Evolutionary conservation across 2,113 vertebrate species (phyloP), one percentile per base, ranked within the genome.

Genomic region (Hippocampus comes): DNA sequence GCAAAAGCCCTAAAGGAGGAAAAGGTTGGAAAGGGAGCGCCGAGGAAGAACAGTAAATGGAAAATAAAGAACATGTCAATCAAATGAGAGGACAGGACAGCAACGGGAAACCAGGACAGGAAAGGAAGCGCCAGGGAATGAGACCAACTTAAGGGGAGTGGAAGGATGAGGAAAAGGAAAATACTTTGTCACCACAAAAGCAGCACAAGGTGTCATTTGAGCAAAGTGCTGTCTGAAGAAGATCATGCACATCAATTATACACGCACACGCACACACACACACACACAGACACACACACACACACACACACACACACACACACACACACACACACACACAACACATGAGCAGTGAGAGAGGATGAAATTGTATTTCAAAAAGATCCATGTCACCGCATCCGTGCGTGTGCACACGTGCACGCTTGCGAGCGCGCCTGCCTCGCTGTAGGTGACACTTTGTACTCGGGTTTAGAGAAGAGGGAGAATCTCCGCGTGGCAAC

Each of bases 291-390:
- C 30, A 30, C 30, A 30, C 2, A 30, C 30, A 30, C 30, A 30
- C 2, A 74, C 72, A 66, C 61, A 27, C 68, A 69, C 69, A 70
- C 46, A 57, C 78, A 71, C 71, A 56, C 48, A 73, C 68, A 78
- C 65, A 56, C n/a, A n/a, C n/a, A n/a, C n/a, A n/a, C n/a, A n/a
- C n/a, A n/a, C n/a, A n/a, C n/a, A n/a, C n/a, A n/a, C n/a, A n/a
- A 75, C 72, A 68, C 59, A 25, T 4, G 70, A 48, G 76, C 72
- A 27, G 34, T 38, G 71, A 70, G 63, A 80, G 70, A 79, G 65
- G 70, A 81, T 79, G 73, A 82, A 87, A 88, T 86, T 88, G 71
- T 79, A 77, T 80, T 88, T 86, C 79, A 87, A 80, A 84, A 80
- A 86, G 71, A 85, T 81, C 70, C 67, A 78, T 77, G 80, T 84